Conservation (phyloP, 1,140 invertebrate genomes). For the Drosophila ohnishii region DNA sequence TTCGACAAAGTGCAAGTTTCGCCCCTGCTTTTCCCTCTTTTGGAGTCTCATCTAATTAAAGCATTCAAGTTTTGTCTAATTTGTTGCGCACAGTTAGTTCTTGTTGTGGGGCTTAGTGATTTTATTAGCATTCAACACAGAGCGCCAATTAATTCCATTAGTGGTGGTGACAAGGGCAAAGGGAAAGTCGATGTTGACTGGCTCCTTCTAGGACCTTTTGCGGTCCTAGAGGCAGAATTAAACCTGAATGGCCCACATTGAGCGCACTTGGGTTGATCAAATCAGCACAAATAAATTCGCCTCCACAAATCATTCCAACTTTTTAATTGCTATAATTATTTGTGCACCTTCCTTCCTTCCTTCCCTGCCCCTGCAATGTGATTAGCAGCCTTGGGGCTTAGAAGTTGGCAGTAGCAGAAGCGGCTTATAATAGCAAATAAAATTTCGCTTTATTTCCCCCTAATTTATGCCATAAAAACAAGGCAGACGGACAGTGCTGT, state of each 20-base stretch:
- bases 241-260: constrained; percentile 7
- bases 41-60: constrained; percentile 62
- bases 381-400: constrained; percentile 48
- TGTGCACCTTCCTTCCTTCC: constrained; percentile 30
- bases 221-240: not conserved
- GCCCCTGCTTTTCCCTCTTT: not conserved
- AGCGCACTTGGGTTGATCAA: constrained; percentile 47
- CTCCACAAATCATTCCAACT: constrained; percentile 61
- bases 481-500: constrained; percentile 8
- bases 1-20: constrained; percentile 36
- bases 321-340: constrained; percentile 73
- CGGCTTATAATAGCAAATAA: constrained; percentile 48
- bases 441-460: constrained; percentile 34
- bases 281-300: constrained; percentile 55
- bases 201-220: constrained; percentile 5
- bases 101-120: constrained; percentile 53
- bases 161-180: constrained; percentile 36
- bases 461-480: constrained; percentile 36
- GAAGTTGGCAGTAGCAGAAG: constrained; percentile 26
- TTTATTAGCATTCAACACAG: constrained; percentile 73
- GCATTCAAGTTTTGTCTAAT: constrained; percentile 69
- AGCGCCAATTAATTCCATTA: constrained; percentile 75
- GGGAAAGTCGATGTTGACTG: constrained; percentile 4
- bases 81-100: constrained; percentile 56
- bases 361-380: constrained; percentile 3